These are phyloP conservation scores for Pleuronectes platessa DNA, from an alignment of 2,113 vertebrate species.

Conservation along the genomic window DNA sequence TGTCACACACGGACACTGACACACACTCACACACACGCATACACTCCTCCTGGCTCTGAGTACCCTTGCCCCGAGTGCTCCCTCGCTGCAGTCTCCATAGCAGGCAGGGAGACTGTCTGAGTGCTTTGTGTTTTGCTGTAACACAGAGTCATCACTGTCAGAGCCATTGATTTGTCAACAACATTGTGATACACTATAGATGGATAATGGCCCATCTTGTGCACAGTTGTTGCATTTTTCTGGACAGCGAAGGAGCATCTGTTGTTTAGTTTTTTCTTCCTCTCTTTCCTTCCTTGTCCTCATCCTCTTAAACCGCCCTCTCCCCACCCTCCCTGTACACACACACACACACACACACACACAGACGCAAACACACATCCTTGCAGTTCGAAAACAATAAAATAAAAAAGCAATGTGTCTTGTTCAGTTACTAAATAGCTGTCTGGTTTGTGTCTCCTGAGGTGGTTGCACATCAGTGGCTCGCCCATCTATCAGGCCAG, in stretches of 20 bases:
- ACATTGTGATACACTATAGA: slow-evolving; percentile 75
- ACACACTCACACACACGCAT: slow-evolving; percentile 23
- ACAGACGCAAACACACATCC: slow-evolving; percentile 10
- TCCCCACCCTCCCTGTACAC: slow-evolving; percentile 9
- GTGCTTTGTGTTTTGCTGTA: slow-evolving; percentile 77
- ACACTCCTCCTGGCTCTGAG: slow-evolving; percentile 59
- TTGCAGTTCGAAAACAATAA: slow-evolving; percentile 81
- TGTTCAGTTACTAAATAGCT: slow-evolving; percentile 85
- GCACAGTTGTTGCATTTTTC: slow-evolving; percentile 68
- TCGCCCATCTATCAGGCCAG: slow-evolving; percentile 80
- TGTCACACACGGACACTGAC: slow-evolving; percentile 19
- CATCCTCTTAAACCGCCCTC: slow-evolving; percentile 45
- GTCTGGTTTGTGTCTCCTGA: slow-evolving; percentile 81
- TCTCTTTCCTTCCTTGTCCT: slow-evolving; percentile 36
- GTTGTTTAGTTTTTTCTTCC: slow-evolving; percentile 48
- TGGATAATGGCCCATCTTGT: slow-evolving; percentile 76
- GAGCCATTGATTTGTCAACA: slow-evolving; percentile 80
- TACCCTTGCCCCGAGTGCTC: slow-evolving; percentile 76
- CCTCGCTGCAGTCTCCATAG: slow-evolving; percentile 68
- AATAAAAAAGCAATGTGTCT: slow-evolving; percentile 83
- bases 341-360: neutral
- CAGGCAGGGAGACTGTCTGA: slow-evolving; percentile 68
- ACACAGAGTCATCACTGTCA: slow-evolving; percentile 75
- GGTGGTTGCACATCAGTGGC: slow-evolving; percentile 82
- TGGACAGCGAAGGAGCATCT: slow-evolving; percentile 60